Base-by-base conservation (phyloP, 2,113 vertebrate genomes). In the Grammomys dolichurus region DNA sequence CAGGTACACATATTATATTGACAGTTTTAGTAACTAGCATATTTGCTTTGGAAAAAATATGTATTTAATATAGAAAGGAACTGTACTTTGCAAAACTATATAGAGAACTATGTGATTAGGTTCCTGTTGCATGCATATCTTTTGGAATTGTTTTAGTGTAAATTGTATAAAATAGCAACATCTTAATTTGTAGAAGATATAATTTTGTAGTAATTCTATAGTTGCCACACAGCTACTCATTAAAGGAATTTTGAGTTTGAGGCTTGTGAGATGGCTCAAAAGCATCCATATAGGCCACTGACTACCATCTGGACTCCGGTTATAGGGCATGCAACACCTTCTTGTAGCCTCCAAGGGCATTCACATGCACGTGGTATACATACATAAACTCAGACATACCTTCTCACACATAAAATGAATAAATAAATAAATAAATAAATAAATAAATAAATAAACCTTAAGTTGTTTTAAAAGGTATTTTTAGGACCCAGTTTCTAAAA, bases 111-210 rank as follows among this genome's bases (percentile, higher is more conserved):
- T 51, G 33, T 82, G 19, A n/a, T 36, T 70, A 31, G 54, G 95
- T 67, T 86, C 60, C 28, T 86, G 28, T 20, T 76, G 54, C 13
- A 51, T 48, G 82, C 26, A 73, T 95, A 69, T 63, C 7, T 7
- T 87, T 76, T 94, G 78, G 13, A 95, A 90, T 75, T 94, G 77
- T 93, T 92, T 93, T 87, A 10, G 75, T 84, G 89, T 51, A 86
- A 90, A 56, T 86, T 96, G 60, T 82, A 17, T 31, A 5, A 87
- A 90, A 80, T 40, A 87, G 46, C 28, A 73, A 93, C 93, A 78
- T 89, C 56, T 95, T 82, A 33, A 81, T 65, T 8, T 54, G 20
- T 77, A 89, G 12, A 89, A 51, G n/a, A 80, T 63, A 91, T 31
- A 78, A 77, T 40, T 73, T 86, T 75, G 16, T 82, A 77, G 20